Evolutionary conservation across 2,888 invertebrate genomes (phyloP).

Genomic region (Brenthis hecate): DNA sequence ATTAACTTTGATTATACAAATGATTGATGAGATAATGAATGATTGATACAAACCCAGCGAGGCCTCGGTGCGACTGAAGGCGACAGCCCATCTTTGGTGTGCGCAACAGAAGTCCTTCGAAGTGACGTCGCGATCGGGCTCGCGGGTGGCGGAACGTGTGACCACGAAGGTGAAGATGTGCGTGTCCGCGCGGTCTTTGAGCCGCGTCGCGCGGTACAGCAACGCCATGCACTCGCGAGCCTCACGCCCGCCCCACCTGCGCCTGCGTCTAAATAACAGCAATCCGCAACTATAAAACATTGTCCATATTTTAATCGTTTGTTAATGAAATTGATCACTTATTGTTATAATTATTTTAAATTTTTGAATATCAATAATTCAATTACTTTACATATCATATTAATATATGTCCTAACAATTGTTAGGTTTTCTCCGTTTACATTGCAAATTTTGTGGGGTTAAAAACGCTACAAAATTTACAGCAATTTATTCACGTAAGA

Average conservation of each 20-base stretch:
- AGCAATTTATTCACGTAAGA: conserved; percentile 18
- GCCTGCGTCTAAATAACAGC: conserved; percentile 52
- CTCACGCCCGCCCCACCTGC: conserved; percentile 73
- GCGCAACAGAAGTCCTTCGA: conserved; percentile 92
- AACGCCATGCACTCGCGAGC: conserved; percentile 86
- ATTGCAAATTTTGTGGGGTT: conserved; percentile 9
- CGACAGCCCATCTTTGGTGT: conserved; percentile 91
- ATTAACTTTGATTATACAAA: neutral
- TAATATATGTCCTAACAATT: no score
- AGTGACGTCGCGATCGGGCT: conserved; percentile 90
- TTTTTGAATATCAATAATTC: neutral
- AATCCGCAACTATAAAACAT: conserved; percentile 20
- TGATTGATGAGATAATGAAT: neutral
- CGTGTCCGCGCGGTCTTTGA: conserved; percentile 91
- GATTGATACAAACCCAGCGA: conserved; percentile 74
- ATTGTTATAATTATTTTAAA: no score
- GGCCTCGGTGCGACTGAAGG: conserved; percentile 89
- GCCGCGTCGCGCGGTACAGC: conserved; percentile 90
- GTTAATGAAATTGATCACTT: neutral
- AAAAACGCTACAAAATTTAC: no score
- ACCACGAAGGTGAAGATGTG: conserved; percentile 93
- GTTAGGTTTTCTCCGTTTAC: neutral
- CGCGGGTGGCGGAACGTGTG: conserved; percentile 88
- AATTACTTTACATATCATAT: neutral
- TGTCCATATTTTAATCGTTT: conserved; percentile 4